Evolutionary conservation across 2,113 vertebrate genomes (phyloP), one percentile per base, ranked within the genome.

Genomic region (Circaetus cinerascens): DNA sequence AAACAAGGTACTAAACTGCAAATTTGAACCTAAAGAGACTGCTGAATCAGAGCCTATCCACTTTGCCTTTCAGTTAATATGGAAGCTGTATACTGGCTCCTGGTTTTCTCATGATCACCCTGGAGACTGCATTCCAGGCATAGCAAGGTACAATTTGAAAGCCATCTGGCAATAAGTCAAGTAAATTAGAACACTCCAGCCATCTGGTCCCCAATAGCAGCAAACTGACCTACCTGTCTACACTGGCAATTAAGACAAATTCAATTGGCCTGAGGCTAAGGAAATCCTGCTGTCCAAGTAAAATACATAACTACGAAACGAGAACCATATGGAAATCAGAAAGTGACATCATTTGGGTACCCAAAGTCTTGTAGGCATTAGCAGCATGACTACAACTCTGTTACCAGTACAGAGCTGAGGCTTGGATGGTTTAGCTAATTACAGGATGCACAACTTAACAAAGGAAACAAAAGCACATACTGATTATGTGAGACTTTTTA

Each of bases 151-250:
- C 43, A 73, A 80, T 84, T 95, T 68, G 60, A 36, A 88, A 93
- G 86, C 78, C 88, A 73, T 78, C 88, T 91, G 73, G 83, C 48
- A 88, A 19, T 80, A 80, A 91, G 72, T 60, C 71, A 90, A 90
- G 45, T 68, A 81, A 97, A 87, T 92, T 45, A 87, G 66, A 89
- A 71, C 43, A 82, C 73, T 64, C 10, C 43, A 84, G 73, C 79
- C 97, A 95, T 93, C 86, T 95, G 91, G 94, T 93, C 79, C 60
- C 48, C 41, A 89, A 84, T 7, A 75, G 62, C 82, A 94, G 71
- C 79, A 72, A 78, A 81, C 26, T 55, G 68, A 90, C 76, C 90
- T 93, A 90, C 38, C 80, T 94, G 68, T 87, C 88, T 81, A 55
- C 75, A 86, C 1, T 60, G 43, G 17, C 7, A 2, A 91, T 94